phyloP scores from a whole-genome alignment of 2,888 invertebrate genomes.

The Drosophila conformis region DNA sequence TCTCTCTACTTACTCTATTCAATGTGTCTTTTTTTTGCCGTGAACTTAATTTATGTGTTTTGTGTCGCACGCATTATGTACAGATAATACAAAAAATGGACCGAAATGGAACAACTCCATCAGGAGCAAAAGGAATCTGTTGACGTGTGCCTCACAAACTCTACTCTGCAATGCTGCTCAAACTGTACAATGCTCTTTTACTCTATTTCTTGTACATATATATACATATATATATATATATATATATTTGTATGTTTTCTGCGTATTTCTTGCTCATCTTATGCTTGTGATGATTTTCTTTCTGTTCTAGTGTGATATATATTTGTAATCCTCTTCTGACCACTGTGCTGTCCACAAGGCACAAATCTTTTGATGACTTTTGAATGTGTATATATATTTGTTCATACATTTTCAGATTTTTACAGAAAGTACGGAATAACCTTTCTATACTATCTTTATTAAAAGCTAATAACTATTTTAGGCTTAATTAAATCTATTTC shows the following conservation, averaged over 20 bases:
- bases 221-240: conserved; percentile 4
- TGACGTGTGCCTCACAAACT: conserved; percentile 43
- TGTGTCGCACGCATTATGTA: conserved; percentile 70
- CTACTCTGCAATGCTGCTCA: conserved; percentile 30
- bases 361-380: conserved; percentile 9
- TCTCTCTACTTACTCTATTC: conserved; percentile 31
- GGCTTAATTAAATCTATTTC: neutral
- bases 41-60: conserved; percentile 52
- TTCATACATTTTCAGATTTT: conserved; percentile 19
- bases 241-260: conserved; percentile 14
- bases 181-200: conserved; percentile 47
- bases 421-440: neutral
- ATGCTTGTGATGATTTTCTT: conserved; percentile 14
- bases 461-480: neutral
- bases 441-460: too few relatives aligned
- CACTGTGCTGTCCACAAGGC: conserved; percentile 17
- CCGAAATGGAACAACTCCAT: conserved; percentile 19
- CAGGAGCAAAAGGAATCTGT: conserved; percentile 40
- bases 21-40: conserved; percentile 12
- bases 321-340: conserved; percentile 4
- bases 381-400: conserved; percentile 7
- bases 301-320: neutral
- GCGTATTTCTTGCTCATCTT: conserved; percentile 21
- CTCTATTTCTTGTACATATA: conserved; percentile 8
- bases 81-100: conserved; percentile 34